Conservation (phyloP, 2,113 vertebrate genomes). For the Tor tambroides region DNA sequence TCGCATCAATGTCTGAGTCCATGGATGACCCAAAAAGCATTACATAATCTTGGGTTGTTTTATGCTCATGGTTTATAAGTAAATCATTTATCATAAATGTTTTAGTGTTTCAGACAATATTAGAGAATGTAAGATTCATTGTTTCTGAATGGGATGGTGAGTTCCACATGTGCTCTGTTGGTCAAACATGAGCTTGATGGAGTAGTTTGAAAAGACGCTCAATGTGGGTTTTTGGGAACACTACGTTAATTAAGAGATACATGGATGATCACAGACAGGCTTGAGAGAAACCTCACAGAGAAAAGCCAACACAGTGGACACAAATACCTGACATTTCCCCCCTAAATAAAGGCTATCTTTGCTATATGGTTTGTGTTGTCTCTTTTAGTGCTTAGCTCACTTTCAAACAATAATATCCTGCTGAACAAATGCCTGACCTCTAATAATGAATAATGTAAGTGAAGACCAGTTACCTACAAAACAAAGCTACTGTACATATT, state of each 20-base stretch:
- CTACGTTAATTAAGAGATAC: conserved; percentile 10
- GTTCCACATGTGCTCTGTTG: conserved; percentile 36
- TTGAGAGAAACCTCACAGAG: neutral
- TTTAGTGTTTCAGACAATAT: neutral
- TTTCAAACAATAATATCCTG: neutral
- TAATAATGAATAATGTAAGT: neutral
- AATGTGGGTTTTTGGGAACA: conserved; percentile 1
- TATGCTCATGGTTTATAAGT: neutral
- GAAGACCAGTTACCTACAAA: neutral
- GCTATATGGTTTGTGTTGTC: neutral
- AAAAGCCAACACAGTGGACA: neutral
- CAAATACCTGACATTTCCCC: neutral
- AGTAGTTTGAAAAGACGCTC: conserved; percentile 12
- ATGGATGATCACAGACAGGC: neutral
- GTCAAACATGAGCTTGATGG: conserved; percentile 32
- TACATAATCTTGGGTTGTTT: neutral
- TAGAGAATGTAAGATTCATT: neutral
- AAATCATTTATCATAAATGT: neutral
- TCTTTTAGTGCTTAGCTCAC: conserved; percentile 9
- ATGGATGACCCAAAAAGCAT: no score
- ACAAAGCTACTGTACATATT: neutral
- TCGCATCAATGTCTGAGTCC: no score
- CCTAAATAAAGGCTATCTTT: neutral
- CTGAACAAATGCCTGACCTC: neutral
- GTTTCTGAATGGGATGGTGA: conserved; percentile 7